phyloP scores from a whole-genome alignment of 2,797 vertebrate species.

The Orestias chungarensis region DNA sequence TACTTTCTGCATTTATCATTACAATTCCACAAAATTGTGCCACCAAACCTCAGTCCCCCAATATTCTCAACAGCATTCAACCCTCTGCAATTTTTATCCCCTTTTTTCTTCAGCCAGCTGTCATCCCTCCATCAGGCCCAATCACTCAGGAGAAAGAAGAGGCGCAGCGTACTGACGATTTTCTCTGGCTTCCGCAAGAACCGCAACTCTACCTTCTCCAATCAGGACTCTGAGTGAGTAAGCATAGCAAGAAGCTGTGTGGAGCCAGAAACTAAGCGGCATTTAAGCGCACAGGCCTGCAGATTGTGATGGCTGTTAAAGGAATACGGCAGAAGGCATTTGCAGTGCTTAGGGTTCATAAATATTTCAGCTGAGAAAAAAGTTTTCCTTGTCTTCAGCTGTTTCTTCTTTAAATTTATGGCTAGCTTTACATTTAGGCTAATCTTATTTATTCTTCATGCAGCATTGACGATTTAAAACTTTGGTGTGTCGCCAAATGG shows the following conservation, averaged over 20 bases:
- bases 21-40: background rate
- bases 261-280: conserved; percentile 28
- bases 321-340: conserved; percentile 39
- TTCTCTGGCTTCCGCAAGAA: conserved; percentile 83
- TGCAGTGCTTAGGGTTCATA: conserved; percentile 46
- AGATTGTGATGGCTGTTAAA: conserved; percentile 35
- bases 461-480: background rate
- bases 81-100: background rate
- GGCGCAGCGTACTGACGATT: conserved; percentile 80
- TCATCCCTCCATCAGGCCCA: conserved; percentile 80
- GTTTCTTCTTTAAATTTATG: conserved; percentile 41
- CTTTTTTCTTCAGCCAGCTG: conserved; percentile 73
- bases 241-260: conserved; percentile 27
- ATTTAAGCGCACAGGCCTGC: conserved; percentile 27
- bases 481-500: background rate
- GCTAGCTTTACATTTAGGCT: background rate
- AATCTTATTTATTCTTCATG: background rate
- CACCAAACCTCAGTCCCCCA: background rate
- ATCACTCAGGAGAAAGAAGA: conserved; percentile 81
- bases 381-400: conserved; percentile 36
- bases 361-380: conserved; percentile 59
- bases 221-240: conserved; percentile 74
- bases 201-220: conserved; percentile 79
- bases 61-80: background rate
- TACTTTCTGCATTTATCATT: background rate